A percentile compares a stretch with the other conserved stretches of the same genome.
Conservation (phyloP, 2,797 vertebrate genomes). For the Galagoides demidoff region DNA sequence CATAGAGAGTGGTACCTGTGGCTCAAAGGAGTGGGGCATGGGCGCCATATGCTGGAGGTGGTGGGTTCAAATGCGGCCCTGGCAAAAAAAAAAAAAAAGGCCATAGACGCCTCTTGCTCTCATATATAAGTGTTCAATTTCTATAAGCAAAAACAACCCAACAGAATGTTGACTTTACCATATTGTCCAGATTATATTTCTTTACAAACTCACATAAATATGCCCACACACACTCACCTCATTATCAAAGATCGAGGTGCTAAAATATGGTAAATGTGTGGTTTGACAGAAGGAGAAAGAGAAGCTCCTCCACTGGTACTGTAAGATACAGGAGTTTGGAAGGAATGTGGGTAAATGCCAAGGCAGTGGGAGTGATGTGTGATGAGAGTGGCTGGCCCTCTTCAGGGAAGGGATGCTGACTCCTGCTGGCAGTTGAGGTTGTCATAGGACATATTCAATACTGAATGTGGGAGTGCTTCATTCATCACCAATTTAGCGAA, state of each 20-base stretch:
- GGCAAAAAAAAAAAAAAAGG: background rate
- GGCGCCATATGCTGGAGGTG: too few relatives aligned
- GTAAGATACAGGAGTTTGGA: background rate
- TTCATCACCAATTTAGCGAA: background rate
- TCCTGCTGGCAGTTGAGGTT: background rate
- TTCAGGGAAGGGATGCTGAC: background rate
- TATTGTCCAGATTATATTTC: background rate
- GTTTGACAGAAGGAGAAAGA: background rate
- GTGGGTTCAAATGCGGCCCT: too few relatives aligned
- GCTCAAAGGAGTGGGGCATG: too few relatives aligned
- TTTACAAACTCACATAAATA: background rate
- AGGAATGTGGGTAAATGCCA: background rate
- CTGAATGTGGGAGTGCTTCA: background rate
- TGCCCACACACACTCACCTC: background rate
- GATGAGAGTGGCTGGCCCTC: background rate
- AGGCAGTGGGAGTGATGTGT: background rate
- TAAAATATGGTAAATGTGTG: background rate
- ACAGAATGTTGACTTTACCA: background rate
- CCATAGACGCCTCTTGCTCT: background rate
- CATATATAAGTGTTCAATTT: background rate
- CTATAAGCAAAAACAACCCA: background rate
- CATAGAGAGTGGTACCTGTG: background rate
- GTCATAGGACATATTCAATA: background rate
- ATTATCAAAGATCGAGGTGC: background rate
- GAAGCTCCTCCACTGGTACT: background rate